These are phyloP conservation scores for Tringa solitaria DNA, from an alignment of 2,113 vertebrate genomes.

Conservation along the genomic window DNA sequence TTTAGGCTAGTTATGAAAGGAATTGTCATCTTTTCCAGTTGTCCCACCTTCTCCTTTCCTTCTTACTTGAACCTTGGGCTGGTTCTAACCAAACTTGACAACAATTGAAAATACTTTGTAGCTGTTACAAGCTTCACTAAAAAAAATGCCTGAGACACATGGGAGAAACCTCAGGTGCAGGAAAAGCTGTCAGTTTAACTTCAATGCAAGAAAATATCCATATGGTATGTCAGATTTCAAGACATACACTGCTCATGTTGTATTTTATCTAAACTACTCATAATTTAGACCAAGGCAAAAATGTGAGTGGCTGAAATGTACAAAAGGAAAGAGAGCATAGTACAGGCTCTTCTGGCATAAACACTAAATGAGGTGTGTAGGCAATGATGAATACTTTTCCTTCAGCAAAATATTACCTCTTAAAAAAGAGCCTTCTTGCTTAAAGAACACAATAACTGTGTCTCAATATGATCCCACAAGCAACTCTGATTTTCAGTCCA, in stretches of 20 bases:
- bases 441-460: background rate
- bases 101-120: background rate
- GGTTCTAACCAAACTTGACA: background rate
- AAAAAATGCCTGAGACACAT: background rate
- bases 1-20: background rate
- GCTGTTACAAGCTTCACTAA: background rate
- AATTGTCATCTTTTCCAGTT: background rate
- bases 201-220: background rate
- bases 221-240: background rate
- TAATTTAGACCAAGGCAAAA: background rate
- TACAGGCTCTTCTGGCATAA: background rate
- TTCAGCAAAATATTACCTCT: background rate
- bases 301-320: background rate
- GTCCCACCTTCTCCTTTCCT: background rate
- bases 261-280: background rate
- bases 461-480: background rate
- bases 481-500: background rate
- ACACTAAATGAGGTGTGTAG: background rate
- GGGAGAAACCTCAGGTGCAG: background rate
- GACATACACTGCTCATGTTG: background rate
- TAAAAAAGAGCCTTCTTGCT: background rate
- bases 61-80: background rate
- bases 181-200: background rate
- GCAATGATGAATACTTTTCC: background rate
- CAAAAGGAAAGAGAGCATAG: background rate